Base-by-base conservation (phyloP, 1,140 invertebrate genomes). In the Cryptotermes secundus region DNA sequence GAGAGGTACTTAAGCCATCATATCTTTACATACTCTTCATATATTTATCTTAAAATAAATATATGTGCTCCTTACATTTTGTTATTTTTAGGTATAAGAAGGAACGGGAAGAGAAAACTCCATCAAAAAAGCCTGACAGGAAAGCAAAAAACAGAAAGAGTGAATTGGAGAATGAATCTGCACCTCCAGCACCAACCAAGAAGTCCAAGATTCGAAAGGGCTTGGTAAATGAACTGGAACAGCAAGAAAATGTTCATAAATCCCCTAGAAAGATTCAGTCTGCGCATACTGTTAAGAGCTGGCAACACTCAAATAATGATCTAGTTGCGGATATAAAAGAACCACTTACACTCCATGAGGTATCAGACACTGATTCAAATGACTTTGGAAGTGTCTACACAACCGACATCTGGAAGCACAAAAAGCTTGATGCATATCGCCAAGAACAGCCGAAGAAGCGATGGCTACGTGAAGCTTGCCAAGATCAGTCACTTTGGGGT, bases 391-490 rank as follows among this genome's bases (percentile, higher is more conserved):
- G 24, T 81, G 19, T 81, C 26, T 34, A 24, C 36, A 35, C 36
- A 34, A 81, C 34, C 10, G 36, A 79, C n/a, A 26, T 19, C 0
- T 82, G 9, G 10, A n/a, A 38, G 38, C 31, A 45, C 31, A 82
- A 16, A 16, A 82, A 82, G 31, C n/a, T 53, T 26, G 87, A 65
- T 80, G 72, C 14, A 26, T 65, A 36, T 87, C 89, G 9, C 82
- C 88, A 31, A 88, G 90, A 84, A 84, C 90, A 93, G 85, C 92
- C 93, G 34, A 94, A 94, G 87, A 93, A 93, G 86, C 89, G 92
- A n/a, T 94, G 93, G 93, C 86, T 93, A 24, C 88, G 92, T 7
- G 92, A 93, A 88, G 92, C 92, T 1, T 89, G 91, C 34, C 87
- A 92, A 36, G 92, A 93, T 26, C 91, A 91, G 83, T 89, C 91